These are phyloP conservation scores for Platyrinchus mystaceus DNA, from an alignment of 2,797 vertebrate genomes.

Conservation along the genomic window DNA sequence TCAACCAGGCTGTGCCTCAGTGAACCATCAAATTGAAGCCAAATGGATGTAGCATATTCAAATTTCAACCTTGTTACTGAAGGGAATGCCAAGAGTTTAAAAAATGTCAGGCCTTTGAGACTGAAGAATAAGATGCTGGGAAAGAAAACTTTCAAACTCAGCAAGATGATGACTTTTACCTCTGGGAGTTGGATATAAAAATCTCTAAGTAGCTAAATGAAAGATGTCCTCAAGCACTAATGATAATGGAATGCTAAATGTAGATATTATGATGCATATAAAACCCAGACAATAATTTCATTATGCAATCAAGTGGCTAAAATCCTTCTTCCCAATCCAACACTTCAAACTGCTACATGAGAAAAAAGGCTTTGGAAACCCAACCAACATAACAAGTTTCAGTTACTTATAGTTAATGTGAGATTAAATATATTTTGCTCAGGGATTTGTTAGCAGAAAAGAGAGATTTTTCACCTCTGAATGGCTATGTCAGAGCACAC, in stretches of 20 bases:
- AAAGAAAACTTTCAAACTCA: constrained; percentile 33
- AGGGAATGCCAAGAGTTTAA: constrained; percentile 40
- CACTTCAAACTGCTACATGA: neutral
- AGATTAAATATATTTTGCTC: neutral
- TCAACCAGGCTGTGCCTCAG: constrained; percentile 10
- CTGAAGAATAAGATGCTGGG: neutral
- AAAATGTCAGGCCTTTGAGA: neutral
- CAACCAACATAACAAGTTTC: neutral
- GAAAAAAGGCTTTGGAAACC: neutral
- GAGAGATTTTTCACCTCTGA: neutral
- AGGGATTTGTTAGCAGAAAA: neutral
- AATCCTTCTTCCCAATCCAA: neutral
- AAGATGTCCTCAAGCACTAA: neutral
- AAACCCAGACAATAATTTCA: neutral
- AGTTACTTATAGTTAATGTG: neutral
- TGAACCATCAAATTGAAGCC: constrained; percentile 8
- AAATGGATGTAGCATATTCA: constrained; percentile 37
- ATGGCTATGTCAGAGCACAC: neutral
- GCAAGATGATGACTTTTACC: neutral
- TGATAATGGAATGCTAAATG: neutral
- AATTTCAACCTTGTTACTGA: constrained; percentile 36
- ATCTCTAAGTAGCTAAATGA: neutral
- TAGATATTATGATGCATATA: neutral
- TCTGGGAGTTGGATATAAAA: neutral
- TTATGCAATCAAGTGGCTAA: neutral